These are phyloP conservation scores for Tetropium fuscum DNA, from an alignment of 2,888 invertebrate species.

Conservation along the genomic window DNA sequence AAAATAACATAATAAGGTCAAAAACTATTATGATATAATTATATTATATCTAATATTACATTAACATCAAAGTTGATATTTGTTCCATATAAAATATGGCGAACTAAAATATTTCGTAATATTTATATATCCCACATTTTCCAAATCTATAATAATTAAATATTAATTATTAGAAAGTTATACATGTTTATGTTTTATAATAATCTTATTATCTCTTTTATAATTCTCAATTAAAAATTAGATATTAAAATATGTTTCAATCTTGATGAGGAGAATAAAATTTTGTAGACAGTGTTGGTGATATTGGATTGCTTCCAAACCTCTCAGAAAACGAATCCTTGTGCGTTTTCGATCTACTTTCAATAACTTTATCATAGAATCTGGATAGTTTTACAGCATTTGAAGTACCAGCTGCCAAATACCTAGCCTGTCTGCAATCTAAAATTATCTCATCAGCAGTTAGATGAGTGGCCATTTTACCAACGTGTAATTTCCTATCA, in stretches of 20 bases:
- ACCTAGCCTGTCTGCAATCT: conserved; percentile 79
- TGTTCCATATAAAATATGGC: too few species aligned
- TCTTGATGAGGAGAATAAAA: conserved; percentile 62
- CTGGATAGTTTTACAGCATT: conserved; percentile 93
- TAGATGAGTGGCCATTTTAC: conserved; percentile 87
- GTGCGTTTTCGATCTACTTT: conserved; percentile 65
- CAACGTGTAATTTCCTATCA: conserved; percentile 72
- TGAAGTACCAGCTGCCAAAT: conserved; percentile 93
- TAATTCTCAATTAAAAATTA: not conserved
- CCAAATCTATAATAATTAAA: too few species aligned
- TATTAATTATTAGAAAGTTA: too few species aligned
- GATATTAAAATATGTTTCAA: conserved; percentile 30
- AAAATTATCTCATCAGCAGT: conserved; percentile 94
- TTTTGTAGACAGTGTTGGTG: conserved; percentile 59
- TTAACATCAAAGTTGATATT: too few species aligned
- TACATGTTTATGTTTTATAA: too few species aligned
- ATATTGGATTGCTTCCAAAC: conserved; percentile 56
- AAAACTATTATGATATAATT: too few species aligned
- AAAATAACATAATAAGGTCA: too few species aligned
- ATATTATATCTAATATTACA: too few species aligned
- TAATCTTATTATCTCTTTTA: too few species aligned
- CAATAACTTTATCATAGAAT: conserved; percentile 92
- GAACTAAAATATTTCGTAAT: too few species aligned
- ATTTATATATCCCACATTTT: too few species aligned
- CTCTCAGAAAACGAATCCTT: conserved; percentile 59